Conservation (phyloP, 1,140 invertebrate species). For the Liolophura sinensis region DNA sequence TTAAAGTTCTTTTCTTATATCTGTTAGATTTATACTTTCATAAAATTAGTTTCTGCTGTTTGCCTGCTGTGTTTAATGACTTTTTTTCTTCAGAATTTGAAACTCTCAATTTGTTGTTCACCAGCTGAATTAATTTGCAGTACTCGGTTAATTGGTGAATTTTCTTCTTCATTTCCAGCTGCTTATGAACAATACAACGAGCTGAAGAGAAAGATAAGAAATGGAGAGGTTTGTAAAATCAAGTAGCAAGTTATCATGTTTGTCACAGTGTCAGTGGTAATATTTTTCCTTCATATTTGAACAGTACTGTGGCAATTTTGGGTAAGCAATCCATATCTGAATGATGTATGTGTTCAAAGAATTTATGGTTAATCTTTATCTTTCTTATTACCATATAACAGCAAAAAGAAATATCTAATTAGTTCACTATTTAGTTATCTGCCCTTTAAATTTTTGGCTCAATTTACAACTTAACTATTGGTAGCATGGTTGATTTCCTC, state of each 20-base stretch:
- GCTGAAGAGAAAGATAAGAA: conserved; percentile 13
- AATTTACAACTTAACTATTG: too few species aligned
- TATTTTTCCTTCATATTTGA: background rate
- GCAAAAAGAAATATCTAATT: too few species aligned
- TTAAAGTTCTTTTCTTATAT: too few species aligned
- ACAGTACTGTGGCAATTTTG: background rate
- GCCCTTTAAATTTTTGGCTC: too few species aligned
- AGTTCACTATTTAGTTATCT: too few species aligned
- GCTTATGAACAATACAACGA: conserved; percentile 19
- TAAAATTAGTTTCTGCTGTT: too few species aligned
- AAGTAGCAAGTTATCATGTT: background rate
- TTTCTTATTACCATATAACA: too few species aligned
- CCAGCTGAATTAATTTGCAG: conserved; percentile 1
- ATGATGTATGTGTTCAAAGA: background rate
- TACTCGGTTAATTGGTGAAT: background rate
- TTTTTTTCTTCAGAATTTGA: too few species aligned
- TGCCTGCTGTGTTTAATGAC: too few species aligned
- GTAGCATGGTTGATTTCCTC: too few species aligned
- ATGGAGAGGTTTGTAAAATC: background rate
- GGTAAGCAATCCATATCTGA: background rate
- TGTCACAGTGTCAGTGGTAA: background rate
- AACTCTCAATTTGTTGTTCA: background rate
- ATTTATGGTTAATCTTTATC: background rate
- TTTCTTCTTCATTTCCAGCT: conserved; percentile 10
- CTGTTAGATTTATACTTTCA: background rate